Evolutionary conservation across 2,888 invertebrate genomes (phyloP).

Genomic region (Torymus tubicola): DNA sequence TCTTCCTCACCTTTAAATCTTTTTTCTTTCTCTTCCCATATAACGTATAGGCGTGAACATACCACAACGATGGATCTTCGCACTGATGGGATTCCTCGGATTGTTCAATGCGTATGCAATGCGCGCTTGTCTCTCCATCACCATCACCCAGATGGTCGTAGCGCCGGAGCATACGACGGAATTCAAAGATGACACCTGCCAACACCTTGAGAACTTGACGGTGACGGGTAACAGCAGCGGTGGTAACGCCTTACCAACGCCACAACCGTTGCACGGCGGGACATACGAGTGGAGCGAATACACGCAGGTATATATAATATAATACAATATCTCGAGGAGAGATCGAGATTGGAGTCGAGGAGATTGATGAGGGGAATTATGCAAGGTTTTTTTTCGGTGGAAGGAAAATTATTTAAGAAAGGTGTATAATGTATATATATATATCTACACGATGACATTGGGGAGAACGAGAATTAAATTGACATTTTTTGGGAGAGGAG

Average conservation of each 20-base stretch:
- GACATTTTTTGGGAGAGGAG: too few relatives aligned
- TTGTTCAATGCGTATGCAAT: conserved; percentile 84
- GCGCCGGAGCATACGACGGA: conserved; percentile 36
- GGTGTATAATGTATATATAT: too few relatives aligned
- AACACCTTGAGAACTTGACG: neutral
- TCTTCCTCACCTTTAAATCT: too few relatives aligned
- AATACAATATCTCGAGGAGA: too few relatives aligned
- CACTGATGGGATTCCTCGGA: conserved; percentile 82
- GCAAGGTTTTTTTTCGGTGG: too few relatives aligned
- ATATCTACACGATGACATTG: too few relatives aligned
- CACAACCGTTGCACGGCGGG: conserved; percentile 20
- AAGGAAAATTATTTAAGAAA: too few relatives aligned
- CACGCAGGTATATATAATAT: conserved; percentile 58
- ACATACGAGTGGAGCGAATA: conserved; percentile 62
- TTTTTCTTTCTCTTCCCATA: too few relatives aligned
- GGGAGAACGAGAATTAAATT: too few relatives aligned
- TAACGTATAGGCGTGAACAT: conserved; percentile 54
- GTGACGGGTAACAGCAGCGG: neutral
- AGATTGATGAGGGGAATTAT: too few relatives aligned
- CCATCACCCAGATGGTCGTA: conserved; percentile 82
- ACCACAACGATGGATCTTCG: conserved; percentile 60
- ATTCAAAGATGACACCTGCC: conserved; percentile 52
- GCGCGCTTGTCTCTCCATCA: conserved; percentile 82
- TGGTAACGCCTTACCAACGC: neutral
- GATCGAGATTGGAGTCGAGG: too few relatives aligned